Percentiles rank a stretch among this genome's conserved stretches.
phyloP scores from a whole-genome alignment of 2,113 vertebrate genomes.

The Furnarius figulus region DNA sequence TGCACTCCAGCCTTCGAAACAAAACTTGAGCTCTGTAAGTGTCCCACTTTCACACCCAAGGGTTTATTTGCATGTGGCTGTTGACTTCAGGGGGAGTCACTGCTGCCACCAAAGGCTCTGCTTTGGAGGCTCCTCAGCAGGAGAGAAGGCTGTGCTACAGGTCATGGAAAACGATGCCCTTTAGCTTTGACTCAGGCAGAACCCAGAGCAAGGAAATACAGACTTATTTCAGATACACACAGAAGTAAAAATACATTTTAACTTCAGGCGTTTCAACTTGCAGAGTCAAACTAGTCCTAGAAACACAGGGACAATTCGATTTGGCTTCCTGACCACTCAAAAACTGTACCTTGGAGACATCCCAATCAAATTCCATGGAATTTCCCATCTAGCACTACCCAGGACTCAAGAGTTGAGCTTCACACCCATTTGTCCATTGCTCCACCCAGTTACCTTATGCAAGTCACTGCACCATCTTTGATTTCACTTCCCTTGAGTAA shows the following conservation, averaged over 20 bases:
- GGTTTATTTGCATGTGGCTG: neutral
- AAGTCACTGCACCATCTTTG: neutral
- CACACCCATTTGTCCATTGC: neutral
- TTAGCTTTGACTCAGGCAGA: neutral
- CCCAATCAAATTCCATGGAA: neutral
- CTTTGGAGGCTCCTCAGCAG: neutral
- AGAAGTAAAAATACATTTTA: neutral
- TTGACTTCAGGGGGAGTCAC: neutral
- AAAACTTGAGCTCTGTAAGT: neutral
- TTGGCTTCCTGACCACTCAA: neutral
- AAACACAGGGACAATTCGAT: neutral
- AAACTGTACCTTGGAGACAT: neutral
- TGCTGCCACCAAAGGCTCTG: neutral
- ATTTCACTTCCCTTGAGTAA: neutral
- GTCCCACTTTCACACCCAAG: neutral
- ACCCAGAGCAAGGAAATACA: neutral
- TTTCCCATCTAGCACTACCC: neutral
- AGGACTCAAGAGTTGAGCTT: neutral
- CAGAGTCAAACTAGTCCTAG: neutral
- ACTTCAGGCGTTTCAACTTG: neutral
- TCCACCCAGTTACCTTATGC: neutral
- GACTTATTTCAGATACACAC: neutral
- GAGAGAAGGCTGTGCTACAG: neutral
- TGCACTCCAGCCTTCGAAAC: constrained; percentile 20
- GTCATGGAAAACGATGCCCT: neutral